Percentiles rank a stretch among this genome's conserved stretches.
These are phyloP conservation scores for Atlantisia rogersi DNA, from an alignment of 2,113 vertebrate genomes.

Conservation along the genomic window DNA sequence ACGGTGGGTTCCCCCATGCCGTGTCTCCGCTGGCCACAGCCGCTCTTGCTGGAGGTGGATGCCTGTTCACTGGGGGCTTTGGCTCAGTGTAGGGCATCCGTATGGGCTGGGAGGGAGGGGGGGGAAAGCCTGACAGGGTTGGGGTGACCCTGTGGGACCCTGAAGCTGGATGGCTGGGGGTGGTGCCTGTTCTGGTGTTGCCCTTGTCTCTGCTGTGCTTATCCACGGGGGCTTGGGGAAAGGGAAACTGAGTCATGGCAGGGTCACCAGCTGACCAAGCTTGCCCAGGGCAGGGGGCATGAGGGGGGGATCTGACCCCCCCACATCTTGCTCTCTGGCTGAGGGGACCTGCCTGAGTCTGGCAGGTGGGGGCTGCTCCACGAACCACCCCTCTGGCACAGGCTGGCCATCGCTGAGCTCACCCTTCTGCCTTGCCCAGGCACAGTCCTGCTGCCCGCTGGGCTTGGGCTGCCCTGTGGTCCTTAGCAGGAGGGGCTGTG, in stretches of 20 bases:
- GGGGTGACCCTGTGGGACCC: neutral
- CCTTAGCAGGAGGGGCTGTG: rapidly evolving
- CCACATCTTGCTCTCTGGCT: neutral
- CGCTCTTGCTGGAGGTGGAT: neutral
- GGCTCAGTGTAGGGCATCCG: neutral
- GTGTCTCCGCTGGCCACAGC: neutral
- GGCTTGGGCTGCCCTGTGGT: rapidly evolving
- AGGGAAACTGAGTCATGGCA: neutral
- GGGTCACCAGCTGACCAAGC: rapidly evolving
- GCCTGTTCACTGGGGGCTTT: neutral
- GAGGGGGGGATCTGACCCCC: neutral
- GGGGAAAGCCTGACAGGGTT: neutral
- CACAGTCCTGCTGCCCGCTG: neutral
- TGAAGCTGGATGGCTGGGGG: neutral
- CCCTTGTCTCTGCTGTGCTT: neutral
- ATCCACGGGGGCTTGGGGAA: neutral
- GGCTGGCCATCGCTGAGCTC: rapidly evolving
- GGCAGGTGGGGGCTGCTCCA: neutral
- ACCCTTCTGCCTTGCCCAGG: neutral
- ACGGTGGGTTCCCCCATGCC: constrained; percentile 9
- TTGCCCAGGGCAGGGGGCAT: neutral
- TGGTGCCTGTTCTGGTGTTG: neutral
- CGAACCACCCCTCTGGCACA: neutral
- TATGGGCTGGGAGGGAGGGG: neutral
- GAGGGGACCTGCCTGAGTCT: neutral